phyloP scores from a whole-genome alignment of 2,888 invertebrate species.

The Notodonta dromedarius region DNA sequence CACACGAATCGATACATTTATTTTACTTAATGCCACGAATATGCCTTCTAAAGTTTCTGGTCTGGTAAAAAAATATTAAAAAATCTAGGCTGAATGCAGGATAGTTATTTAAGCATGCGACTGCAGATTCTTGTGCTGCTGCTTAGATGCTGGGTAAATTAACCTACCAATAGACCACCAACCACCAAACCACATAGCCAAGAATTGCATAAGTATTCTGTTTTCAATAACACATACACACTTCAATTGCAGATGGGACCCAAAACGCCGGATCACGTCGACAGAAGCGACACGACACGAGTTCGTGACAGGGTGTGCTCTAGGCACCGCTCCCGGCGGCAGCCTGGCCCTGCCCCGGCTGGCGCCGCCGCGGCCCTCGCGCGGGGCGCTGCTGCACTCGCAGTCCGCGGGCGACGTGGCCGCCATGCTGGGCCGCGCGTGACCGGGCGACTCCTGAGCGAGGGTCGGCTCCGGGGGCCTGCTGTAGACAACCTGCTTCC shows the following conservation, averaged over 20 bases:
- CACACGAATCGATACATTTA: no score
- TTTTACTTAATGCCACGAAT: no score
- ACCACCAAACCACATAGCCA: no score
- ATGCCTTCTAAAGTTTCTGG: no score
- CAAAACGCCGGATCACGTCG: conserved; percentile 94
- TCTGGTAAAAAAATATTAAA: no score
- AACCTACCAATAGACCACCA: no score
- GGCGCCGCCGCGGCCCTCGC: conserved; percentile 64
- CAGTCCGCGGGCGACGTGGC: conserved; percentile 87
- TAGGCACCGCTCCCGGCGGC: conserved; percentile 72
- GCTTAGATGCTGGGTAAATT: no score
- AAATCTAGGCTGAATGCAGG: no score
- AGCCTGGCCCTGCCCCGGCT: conserved; percentile 75
- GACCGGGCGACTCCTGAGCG: conserved; percentile 70
- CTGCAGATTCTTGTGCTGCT: background rate
- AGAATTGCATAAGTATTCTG: no score
- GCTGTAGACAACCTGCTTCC: conserved; percentile 27
- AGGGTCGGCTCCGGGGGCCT: conserved; percentile 50
- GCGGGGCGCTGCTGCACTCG: conserved; percentile 83
- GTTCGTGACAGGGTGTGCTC: conserved; percentile 86
- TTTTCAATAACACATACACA: no score
- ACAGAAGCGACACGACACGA: conserved; percentile 96
- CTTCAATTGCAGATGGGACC: conserved; percentile 90
- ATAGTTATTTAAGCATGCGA: background rate
- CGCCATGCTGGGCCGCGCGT: conserved; percentile 86